Percentiles rank a stretch among this genome's conserved stretches.
These are phyloP conservation scores for Tetrax tetrax DNA, from an alignment of 2,113 vertebrate species.

Conservation along the genomic window DNA sequence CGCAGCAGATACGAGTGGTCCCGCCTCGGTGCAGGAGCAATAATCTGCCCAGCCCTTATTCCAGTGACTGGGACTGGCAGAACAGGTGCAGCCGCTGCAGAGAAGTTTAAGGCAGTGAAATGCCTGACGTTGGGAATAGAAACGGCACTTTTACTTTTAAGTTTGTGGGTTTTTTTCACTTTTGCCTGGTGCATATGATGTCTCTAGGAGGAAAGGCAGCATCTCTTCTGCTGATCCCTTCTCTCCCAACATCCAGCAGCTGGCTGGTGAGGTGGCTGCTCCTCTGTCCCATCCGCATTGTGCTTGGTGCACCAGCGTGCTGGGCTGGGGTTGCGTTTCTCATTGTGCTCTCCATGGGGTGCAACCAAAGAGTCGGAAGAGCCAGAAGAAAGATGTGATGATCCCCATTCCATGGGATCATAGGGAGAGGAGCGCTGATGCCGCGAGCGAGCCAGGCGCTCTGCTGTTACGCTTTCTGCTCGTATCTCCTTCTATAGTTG, in stretches of 20 bases:
- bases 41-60: background rate
- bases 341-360: accelerated
- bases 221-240: accelerated
- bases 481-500: background rate
- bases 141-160: background rate
- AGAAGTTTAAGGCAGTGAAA: background rate
- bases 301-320: accelerated
- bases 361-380: background rate
- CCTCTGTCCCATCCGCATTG: background rate
- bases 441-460: accelerated
- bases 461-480: background rate
- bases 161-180: background rate
- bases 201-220: background rate
- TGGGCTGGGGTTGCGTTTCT: background rate
- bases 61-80: background rate
- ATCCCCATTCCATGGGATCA: accelerated
- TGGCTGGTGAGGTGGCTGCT: background rate
- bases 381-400: background rate
- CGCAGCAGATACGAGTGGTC: accelerated
- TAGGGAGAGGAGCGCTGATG: background rate
- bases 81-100: background rate
- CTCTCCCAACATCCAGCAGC: background rate
- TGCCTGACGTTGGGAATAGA: background rate
- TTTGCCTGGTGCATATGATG: background rate
- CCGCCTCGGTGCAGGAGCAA: accelerated